Evolutionary conservation across 2,113 vertebrate species (phyloP).

Genomic region (Scytalopus superciliaris): DNA sequence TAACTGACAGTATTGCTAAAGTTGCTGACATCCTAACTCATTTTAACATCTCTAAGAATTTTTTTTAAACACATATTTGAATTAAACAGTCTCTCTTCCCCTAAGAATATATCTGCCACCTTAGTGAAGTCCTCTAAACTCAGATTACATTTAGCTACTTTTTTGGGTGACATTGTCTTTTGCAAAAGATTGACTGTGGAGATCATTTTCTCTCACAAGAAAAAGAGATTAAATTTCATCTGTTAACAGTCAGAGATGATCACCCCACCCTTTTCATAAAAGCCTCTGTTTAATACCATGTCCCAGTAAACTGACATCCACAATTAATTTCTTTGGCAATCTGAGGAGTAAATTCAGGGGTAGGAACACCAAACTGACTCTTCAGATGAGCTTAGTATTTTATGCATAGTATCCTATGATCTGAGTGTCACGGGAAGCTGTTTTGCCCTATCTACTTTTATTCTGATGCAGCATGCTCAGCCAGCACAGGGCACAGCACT

Average conservation of each 20-base stretch:
- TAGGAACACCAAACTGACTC: neutral
- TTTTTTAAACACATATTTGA: rapidly evolving
- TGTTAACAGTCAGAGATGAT: neutral
- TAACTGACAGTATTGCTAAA: neutral
- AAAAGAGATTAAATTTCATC: neutral
- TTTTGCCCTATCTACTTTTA: neutral
- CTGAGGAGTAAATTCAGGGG: neutral
- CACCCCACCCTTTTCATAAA: neutral
- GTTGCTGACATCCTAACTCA: neutral
- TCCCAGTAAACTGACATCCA: neutral
- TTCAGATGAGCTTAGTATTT: neutral
- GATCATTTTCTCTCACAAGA: neutral
- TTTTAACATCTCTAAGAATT: neutral
- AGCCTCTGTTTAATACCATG: neutral
- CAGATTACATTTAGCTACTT: neutral
- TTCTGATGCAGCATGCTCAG: neutral
- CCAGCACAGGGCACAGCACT: neutral
- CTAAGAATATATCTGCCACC: neutral
- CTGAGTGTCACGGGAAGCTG: neutral
- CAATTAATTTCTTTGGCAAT: neutral
- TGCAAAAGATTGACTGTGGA: neutral
- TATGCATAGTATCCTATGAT: neutral
- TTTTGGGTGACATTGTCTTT: neutral
- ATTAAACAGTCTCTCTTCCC: neutral
- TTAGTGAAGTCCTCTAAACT: neutral